Percentiles rank a stretch among this genome's conserved stretches.
Evolutionary conservation across 2,888 invertebrate genomes (phyloP).

Genomic region (Heliconius ethilla): DNA sequence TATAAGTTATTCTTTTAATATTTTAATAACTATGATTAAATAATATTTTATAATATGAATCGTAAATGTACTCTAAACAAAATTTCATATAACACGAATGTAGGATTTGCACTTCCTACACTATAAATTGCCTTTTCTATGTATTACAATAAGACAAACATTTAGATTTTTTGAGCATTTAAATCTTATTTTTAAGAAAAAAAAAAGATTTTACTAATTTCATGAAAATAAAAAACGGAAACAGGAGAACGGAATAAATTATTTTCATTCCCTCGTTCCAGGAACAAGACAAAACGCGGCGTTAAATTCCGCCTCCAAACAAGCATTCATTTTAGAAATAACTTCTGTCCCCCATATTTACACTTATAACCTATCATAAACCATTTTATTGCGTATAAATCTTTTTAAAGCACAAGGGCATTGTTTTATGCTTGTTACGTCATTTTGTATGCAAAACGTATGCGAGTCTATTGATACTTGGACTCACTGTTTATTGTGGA

Average conservation of each 20-base stretch:
- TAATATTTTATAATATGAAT: no score
- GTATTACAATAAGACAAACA: background rate
- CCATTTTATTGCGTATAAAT: slow-evolving; percentile 18
- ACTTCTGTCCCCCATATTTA: background rate
- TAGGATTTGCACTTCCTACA: no score
- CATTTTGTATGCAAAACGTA: slow-evolving; percentile 14
- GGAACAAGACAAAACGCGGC: background rate
- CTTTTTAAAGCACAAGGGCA: slow-evolving; percentile 19
- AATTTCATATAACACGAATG: no score
- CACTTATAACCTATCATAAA: slow-evolving; percentile 39
- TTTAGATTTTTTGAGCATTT: background rate
- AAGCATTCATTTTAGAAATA: background rate
- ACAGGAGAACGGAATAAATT: background rate
- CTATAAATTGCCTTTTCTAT: no score
- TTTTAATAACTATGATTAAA: no score
- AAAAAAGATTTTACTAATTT: background rate
- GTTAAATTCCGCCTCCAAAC: background rate
- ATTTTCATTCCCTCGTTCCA: background rate
- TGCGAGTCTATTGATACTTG: background rate
- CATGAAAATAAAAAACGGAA: background rate
- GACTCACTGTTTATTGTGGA: background rate
- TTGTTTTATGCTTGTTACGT: slow-evolving; percentile 12
- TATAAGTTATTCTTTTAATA: no score
- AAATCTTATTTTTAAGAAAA: background rate
- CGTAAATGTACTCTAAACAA: no score